These are phyloP conservation scores for Adela reaumurella DNA, from an alignment of 2,888 invertebrate species.

Conservation along the genomic window DNA sequence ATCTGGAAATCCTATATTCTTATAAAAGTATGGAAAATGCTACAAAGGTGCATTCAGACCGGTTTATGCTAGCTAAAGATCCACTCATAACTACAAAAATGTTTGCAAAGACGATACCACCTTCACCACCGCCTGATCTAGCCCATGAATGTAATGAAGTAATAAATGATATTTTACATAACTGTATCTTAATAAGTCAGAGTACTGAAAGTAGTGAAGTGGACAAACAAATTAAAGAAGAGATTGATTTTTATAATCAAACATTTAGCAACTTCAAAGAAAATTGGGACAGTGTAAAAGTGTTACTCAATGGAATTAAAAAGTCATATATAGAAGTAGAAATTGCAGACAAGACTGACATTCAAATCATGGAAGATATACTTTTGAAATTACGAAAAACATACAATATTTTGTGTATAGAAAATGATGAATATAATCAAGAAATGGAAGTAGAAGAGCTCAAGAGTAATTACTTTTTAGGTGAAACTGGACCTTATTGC, in stretches of 20 bases:
- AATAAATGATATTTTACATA: too few species aligned
- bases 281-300: constrained; percentile 33
- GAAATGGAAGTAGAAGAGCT: constrained; percentile 20
- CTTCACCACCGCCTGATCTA: too few species aligned
- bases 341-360: constrained; percentile 36
- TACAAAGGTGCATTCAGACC: constrained; percentile 25
- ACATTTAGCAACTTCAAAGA: constrained; percentile 2
- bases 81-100: constrained; percentile 29
- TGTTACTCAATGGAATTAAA: constrained; percentile 34
- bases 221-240: constrained; percentile 18
- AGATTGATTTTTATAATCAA: constrained; percentile 16
- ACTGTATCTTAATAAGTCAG: too few species aligned
- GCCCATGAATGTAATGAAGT: too few species aligned
- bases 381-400: constrained; percentile 30
- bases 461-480: constrained; percentile 33
- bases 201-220: too few species aligned
- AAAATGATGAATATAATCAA: constrained; percentile 22
- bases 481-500: constrained; percentile 60
- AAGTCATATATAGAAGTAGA: constrained; percentile 42
- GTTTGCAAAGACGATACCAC: too few species aligned
- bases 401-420: constrained; percentile 25
- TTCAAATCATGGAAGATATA: constrained; percentile 32
- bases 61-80: constrained; percentile 26
- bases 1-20: constrained; percentile 28
- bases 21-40: constrained; percentile 26